phyloP scores from a whole-genome alignment of 92 coral and sea anemone genomes.

The Umimayanthus chanpuru region DNA sequence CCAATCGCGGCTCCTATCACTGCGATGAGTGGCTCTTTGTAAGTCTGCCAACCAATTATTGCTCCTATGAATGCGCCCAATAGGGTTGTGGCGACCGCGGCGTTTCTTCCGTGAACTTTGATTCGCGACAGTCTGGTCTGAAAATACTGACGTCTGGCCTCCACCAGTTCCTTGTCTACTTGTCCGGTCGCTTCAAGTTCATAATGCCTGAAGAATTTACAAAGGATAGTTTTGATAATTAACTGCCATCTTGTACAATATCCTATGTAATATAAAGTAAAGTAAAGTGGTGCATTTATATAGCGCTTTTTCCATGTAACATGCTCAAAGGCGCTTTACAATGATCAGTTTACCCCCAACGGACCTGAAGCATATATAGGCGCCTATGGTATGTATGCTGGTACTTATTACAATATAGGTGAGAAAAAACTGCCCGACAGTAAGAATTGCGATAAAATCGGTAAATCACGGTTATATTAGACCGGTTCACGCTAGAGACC shows the following conservation, averaged over 20 bases:
- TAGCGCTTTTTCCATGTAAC: no score
- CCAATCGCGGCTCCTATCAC: conserved; percentile 14
- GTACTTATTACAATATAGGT: no score
- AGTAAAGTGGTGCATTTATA: no score
- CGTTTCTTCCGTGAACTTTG: conserved; percentile 25
- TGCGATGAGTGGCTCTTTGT: background rate
- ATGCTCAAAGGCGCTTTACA: no score
- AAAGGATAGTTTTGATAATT: background rate
- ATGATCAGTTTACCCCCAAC: no score
- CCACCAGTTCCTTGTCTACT: background rate
- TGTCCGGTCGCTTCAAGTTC: background rate
- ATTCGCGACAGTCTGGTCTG: conserved; percentile 33
- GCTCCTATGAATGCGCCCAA: conserved; percentile 29
- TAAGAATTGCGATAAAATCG: no score
- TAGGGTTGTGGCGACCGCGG: conserved; percentile 30
- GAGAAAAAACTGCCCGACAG: no score
- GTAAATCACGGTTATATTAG: no score
- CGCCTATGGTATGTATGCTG: no score
- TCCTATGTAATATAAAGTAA: no score
- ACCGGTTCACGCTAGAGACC: no score
- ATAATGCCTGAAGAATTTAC: conserved; percentile 21
- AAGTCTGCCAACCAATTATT: background rate
- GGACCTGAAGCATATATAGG: no score
- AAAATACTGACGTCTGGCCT: conserved; percentile 11
- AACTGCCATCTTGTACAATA: background rate